Evolutionary conservation across 2,797 vertebrate genomes (phyloP).

Genomic region (Gambelia wislizenii): DNA sequence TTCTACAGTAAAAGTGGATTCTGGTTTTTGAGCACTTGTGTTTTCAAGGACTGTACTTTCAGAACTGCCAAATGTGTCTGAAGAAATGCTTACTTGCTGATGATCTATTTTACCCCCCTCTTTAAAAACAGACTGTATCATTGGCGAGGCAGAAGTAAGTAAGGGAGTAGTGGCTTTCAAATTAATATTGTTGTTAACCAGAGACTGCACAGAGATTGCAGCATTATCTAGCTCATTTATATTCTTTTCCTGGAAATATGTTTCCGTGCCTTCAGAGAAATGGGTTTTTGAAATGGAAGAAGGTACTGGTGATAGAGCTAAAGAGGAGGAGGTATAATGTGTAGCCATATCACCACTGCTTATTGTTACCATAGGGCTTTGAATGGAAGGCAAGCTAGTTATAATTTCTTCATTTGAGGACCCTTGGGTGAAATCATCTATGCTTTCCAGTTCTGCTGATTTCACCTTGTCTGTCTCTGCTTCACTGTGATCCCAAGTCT

Average conservation of each 20-base stretch:
- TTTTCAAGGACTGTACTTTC: neutral
- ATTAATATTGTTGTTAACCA: neutral
- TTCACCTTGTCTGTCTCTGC: slow-evolving; percentile 32
- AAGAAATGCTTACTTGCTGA: neutral
- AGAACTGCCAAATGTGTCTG: neutral
- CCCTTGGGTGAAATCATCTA: slow-evolving; percentile 2
- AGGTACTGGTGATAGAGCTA: slow-evolving; percentile 42
- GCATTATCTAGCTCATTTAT: accelerated
- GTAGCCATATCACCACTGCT: accelerated
- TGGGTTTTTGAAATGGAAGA: slow-evolving; percentile 39
- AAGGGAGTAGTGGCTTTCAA: slow-evolving; percentile 9
- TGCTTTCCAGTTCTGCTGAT: slow-evolving; percentile 31
- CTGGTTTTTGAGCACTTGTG: neutral
- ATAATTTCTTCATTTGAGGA: neutral
- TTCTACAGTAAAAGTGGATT: neutral
- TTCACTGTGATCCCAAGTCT: slow-evolving; percentile 37
- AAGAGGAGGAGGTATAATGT: slow-evolving; percentile 11
- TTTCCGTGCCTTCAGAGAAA: neutral
- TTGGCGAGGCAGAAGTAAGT: neutral
- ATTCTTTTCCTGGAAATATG: slow-evolving; percentile 2
- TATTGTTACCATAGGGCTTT: neutral
- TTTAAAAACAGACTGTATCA: slow-evolving; percentile 1
- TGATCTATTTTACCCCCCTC: neutral
- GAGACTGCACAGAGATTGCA: neutral
- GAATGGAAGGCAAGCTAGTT: slow-evolving; percentile 36